Evolutionary conservation across 2,888 invertebrate genomes (phyloP), one percentile per base, ranked within the genome.

Genomic region (Limnephilus lunatus): DNA sequence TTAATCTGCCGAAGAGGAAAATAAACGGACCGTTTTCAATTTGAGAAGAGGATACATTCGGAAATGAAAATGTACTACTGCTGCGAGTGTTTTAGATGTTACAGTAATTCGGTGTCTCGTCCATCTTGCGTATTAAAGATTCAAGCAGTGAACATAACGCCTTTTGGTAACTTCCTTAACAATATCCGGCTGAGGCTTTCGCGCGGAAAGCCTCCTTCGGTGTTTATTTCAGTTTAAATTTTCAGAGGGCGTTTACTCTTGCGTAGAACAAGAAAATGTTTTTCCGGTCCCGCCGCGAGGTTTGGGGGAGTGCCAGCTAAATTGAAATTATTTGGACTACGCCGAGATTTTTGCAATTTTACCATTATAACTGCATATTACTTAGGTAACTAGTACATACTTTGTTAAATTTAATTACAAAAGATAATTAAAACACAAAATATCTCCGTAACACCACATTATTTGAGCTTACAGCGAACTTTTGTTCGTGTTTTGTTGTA

Each of bases 101-200:
- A 15, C 68, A 87, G 87, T 87, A 87, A 87, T 87, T 87, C 35
- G n/a, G 30, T 85, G 53, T 88, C 92, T 87, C 89, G 88, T 88
- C 91, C 89, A 82, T 86, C 86, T 88, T 68, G 92, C 91, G 92
- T 93, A 93, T 93, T 92, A 93, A 93, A 92, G 92, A 92, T 92
- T 93, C 90, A 93, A 91, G 88, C 93, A 92, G 91, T 92, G 92
- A 93, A 89, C 91, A 89, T 92, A 87, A 90, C 92, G 92, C 92
- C 93, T 93, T 93, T 93, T 93, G 91, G 92, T 90, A 89, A 89
- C 93, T 93, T 92, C 93, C 93, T 92, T 91, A 92, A 93, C 92
- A 93, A 93, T 93, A 92, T 93, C 93, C 93, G 92, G 91, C 89
- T 92, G 92, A 91, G 90, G 92, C 89, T 89, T 92, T 89, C 83